Conservation (phyloP, 2,113 vertebrate genomes). For the Macquaria ambigua region DNA sequence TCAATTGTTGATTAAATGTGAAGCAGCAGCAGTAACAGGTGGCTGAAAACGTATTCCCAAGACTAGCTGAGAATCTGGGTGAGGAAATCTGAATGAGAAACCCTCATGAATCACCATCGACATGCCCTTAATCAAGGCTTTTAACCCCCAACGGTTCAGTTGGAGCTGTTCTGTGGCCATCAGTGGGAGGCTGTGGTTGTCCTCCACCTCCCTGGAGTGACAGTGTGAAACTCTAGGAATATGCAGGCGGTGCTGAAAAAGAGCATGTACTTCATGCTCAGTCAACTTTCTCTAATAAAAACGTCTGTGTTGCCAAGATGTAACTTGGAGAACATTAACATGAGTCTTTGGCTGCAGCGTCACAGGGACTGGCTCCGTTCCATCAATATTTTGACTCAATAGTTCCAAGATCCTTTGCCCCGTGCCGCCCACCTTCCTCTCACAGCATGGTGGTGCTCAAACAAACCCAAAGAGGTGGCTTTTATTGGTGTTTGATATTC, state of each 20-base stretch:
- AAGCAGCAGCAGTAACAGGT: constrained; percentile 12
- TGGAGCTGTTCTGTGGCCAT: constrained; percentile 12
- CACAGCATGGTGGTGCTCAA: constrained; percentile 70
- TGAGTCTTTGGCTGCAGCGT: constrained; percentile 69
- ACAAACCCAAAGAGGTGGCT: constrained; percentile 73
- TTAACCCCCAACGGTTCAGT: background rate
- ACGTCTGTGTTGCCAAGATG: constrained; percentile 59
- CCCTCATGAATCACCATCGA: background rate
- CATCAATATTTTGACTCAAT: constrained; percentile 79
- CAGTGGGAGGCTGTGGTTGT: constrained; percentile 2
- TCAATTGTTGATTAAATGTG: constrained; percentile 13
- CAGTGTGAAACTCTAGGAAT: constrained; percentile 10
- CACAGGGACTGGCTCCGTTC: constrained; percentile 63
- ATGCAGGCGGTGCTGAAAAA: constrained; percentile 25
- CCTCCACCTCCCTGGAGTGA: constrained; percentile 21
- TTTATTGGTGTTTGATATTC: constrained; percentile 79
- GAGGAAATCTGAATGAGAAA: background rate
- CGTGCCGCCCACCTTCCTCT: constrained; percentile 62
- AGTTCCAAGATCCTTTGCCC: constrained; percentile 63
- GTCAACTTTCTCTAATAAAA: constrained; percentile 53
- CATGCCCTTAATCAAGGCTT: constrained; percentile 4
- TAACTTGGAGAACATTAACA: constrained; percentile 62
- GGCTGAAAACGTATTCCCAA: background rate
- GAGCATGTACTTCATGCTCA: constrained; percentile 42
- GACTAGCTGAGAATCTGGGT: background rate